These are phyloP conservation scores for Pteropus alecto DNA, from an alignment of 2,113 vertebrate species.

Conservation along the genomic window DNA sequence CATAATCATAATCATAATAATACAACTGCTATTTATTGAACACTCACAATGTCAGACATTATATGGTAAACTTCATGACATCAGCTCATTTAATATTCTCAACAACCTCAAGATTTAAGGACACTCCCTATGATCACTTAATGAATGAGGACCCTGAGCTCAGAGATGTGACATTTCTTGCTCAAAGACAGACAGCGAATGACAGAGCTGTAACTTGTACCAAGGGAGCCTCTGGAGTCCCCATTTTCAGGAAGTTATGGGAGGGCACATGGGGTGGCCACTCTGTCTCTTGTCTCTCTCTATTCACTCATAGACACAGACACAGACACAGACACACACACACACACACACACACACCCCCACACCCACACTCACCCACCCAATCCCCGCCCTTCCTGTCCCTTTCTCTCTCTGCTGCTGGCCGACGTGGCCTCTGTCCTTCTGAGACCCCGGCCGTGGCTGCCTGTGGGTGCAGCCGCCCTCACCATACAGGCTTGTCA, in stretches of 20 bases:
- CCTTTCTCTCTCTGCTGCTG: conserved; percentile 34
- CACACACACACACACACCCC: not conserved
- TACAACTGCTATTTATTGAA: not conserved
- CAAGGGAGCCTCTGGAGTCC: not conserved
- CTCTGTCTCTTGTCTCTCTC: not conserved
- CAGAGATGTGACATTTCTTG: not conserved
- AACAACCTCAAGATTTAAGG: not conserved
- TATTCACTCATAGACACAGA: rapidly evolving
- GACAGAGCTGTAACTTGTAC: not conserved
- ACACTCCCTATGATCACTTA: not conserved
- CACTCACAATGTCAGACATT: no score
- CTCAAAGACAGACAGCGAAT: not conserved
- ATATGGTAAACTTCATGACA: not conserved
- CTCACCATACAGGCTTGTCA: conserved; percentile 70
- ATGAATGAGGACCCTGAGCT: not conserved
- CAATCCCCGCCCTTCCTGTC: not conserved
- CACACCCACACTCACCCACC: not conserved
- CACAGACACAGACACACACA: rapidly evolving
- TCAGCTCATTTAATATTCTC: not conserved
- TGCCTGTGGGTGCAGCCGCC: conserved; percentile 70
- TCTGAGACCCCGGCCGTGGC: not conserved
- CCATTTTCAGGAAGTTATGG: not conserved
- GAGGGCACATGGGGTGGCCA: not conserved
- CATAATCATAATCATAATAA: no score
- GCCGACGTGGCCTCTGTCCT: not conserved